A percentile compares a stretch with the other conserved stretches of the same genome.
Evolutionary conservation across 2,797 vertebrate genomes (phyloP).

Genomic region (Echeneis naucrates): DNA sequence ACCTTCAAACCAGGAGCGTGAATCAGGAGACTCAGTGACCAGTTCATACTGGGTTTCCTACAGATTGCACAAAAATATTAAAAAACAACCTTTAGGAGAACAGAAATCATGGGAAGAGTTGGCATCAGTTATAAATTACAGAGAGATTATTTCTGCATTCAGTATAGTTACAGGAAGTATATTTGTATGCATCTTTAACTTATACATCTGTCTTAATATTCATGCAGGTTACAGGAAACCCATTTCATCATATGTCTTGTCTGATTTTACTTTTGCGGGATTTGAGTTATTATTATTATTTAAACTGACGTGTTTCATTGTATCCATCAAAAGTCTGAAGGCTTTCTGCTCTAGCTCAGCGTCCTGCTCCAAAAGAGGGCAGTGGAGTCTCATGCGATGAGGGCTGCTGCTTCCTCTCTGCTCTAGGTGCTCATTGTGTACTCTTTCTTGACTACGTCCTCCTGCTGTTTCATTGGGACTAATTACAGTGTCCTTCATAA

Average conservation of each 20-base stretch:
- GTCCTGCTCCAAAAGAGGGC: conserved; percentile 74
- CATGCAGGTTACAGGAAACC: background rate
- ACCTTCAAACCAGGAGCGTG: background rate
- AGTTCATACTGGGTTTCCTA: background rate
- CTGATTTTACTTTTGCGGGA: background rate
- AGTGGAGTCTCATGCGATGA: conserved; percentile 64
- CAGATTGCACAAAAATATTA: background rate
- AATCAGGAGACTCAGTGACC: background rate
- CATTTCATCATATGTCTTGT: too few relatives aligned
- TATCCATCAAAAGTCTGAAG: background rate
- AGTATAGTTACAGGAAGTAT: background rate
- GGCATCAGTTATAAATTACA: background rate
- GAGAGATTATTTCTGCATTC: background rate
- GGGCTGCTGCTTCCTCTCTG: conserved; percentile 6
- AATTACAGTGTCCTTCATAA: conserved; percentile 83
- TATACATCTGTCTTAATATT: background rate
- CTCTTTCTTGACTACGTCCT: conserved; percentile 44
- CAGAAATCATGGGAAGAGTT: rapidly evolving
- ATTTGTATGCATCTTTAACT: background rate
- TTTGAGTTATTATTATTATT: background rate
- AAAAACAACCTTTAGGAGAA: background rate
- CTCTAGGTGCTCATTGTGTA: conserved; percentile 25
- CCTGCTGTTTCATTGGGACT: conserved; percentile 81
- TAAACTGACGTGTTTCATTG: background rate
- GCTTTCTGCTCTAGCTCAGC: background rate